A percentile compares a stretch with the other conserved stretches of the same genome.
These are phyloP conservation scores for Macropodus opercularis DNA, from an alignment of 2,797 vertebrate genomes.

Conservation along the genomic window DNA sequence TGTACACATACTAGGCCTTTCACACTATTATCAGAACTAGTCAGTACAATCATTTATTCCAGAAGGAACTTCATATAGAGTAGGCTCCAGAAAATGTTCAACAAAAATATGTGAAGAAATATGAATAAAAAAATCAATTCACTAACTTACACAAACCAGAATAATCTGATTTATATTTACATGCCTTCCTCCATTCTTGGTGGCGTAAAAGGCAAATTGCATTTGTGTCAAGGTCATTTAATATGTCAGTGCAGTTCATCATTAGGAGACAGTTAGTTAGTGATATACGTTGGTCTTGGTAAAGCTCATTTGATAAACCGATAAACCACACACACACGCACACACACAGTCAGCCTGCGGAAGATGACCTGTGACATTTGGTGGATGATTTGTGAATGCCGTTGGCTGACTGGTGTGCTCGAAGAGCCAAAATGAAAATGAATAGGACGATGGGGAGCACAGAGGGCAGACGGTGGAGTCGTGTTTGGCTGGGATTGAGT, in stretches of 20 bases:
- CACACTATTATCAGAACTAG: too few relatives aligned
- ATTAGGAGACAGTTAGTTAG: constrained; percentile 33
- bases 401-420: constrained; percentile 33
- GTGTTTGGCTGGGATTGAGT: not conserved
- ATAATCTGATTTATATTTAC: too few relatives aligned
- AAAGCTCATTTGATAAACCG: constrained; percentile 29
- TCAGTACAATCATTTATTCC: too few relatives aligned
- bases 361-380: constrained; percentile 56
- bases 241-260: constrained; percentile 36
- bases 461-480: constrained; percentile 34
- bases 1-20: too few relatives aligned
- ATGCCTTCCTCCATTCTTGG: too few relatives aligned
- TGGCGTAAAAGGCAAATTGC: not conserved
- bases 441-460: constrained; percentile 59
- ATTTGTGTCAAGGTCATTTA: constrained; percentile 5
- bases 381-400: constrained; percentile 59
- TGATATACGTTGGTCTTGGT: constrained; percentile 27
- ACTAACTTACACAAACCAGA: too few relatives aligned
- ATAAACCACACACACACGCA: constrained; percentile 14
- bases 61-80: too few relatives aligned
- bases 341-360: constrained; percentile 3
- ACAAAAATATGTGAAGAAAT: not conserved
- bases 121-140: not conserved
- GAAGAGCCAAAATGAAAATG: constrained; percentile 70
- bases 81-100: not conserved